phyloP scores from a whole-genome alignment of 2,797 vertebrate genomes.

The Choloepus didactylus region DNA sequence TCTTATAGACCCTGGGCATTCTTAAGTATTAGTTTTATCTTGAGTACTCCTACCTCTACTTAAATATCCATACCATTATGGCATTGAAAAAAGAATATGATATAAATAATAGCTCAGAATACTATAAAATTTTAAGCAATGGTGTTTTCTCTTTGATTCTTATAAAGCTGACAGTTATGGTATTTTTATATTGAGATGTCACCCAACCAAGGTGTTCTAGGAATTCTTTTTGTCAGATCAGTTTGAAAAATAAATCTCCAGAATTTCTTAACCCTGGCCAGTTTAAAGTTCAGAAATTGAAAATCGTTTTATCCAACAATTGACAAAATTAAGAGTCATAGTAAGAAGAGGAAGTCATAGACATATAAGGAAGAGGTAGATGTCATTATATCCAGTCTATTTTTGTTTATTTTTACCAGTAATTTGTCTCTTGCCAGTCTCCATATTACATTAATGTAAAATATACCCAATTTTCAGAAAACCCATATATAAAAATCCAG shows the following conservation, averaged over 20 bases:
- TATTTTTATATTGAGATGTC: not conserved
- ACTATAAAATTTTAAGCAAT: not conserved
- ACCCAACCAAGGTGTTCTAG: not conserved
- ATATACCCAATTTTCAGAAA: not conserved
- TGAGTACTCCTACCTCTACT: not conserved
- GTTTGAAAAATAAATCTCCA: not conserved
- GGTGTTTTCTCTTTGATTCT: not conserved
- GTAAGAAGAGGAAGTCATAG: not conserved
- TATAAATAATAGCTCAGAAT: not conserved
- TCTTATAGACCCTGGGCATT: not conserved
- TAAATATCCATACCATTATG: not conserved
- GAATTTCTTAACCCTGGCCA: slow-evolving; percentile 50
- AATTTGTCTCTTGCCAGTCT: not conserved
- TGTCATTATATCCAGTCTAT: not conserved
- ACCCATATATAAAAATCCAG: not conserved
- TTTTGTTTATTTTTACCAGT: not conserved
- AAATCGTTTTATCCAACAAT: slow-evolving; percentile 23
- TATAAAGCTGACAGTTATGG: not conserved
- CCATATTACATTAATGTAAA: not conserved
- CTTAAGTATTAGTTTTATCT: not conserved
- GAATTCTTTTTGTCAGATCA: not conserved
- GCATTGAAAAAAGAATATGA: not conserved
- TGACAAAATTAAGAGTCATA: slow-evolving; percentile 1
- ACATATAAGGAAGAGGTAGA: not conserved
- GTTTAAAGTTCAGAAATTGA: slow-evolving; percentile 34